Conservation (phyloP, 2,113 vertebrate genomes). For the Leptosomus discolor region DNA sequence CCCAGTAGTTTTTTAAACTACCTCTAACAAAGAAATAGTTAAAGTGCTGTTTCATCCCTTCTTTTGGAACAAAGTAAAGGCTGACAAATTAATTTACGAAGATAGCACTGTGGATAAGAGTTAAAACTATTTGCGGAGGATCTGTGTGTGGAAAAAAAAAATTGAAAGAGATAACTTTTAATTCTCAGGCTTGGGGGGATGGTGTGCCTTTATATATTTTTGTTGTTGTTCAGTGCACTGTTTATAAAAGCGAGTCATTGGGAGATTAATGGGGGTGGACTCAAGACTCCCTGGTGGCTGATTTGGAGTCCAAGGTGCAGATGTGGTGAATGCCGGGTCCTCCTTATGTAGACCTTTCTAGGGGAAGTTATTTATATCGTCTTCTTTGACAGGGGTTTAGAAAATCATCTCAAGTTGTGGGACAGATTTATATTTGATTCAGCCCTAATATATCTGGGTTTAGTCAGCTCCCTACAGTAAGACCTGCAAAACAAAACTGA, state of each 20-base stretch:
- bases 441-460: not conserved
- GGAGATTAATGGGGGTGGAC: not conserved
- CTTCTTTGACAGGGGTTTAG: not conserved
- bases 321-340: not conserved
- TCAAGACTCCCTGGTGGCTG: not conserved
- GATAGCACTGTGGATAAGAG: not conserved
- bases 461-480: not conserved
- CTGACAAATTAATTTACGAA: not conserved
- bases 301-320: not conserved
- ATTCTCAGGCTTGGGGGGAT: not conserved
- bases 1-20: not conserved
- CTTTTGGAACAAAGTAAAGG: not conserved
- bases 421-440: not conserved
- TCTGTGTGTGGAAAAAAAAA: not conserved
- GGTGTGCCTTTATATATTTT: not conserved
- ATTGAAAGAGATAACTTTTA: not conserved
- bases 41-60: not conserved
- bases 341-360: not conserved
- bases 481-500: not conserved
- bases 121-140: not conserved
- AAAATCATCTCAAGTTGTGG: not conserved
- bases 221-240: not conserved
- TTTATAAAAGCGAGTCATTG: not conserved
- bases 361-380: not conserved
- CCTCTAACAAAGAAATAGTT: not conserved